These are phyloP conservation scores for Megaleporinus macrocephalus DNA, from an alignment of 2,113 vertebrate genomes.

Conservation along the genomic window DNA sequence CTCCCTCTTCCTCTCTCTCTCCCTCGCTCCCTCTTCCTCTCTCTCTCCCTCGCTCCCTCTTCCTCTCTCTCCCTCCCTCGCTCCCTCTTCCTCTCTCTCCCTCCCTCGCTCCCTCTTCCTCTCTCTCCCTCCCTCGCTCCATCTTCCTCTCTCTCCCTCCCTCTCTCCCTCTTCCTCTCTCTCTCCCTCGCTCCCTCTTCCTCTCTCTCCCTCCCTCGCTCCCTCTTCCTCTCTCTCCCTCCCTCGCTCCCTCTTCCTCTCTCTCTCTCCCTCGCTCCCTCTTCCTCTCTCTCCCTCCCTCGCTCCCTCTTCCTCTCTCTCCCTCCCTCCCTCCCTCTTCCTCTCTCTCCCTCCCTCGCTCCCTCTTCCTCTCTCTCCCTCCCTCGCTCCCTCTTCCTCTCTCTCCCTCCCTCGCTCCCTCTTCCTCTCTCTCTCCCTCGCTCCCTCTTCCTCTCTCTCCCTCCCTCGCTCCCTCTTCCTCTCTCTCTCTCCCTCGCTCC, in stretches of 20 bases:
- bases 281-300: background rate
- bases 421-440: constrained; percentile 46
- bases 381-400: background rate
- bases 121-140: background rate
- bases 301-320: no score
- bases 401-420: background rate
- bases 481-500: background rate
- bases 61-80: no score
- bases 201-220: constrained; percentile 28
- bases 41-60: no score
- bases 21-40: no score
- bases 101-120: background rate
- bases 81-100: no score
- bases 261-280: background rate
- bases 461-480: no score
- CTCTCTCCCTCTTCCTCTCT: background rate
- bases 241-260: background rate
- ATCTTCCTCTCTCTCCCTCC: background rate
- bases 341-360: background rate
- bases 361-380: background rate
- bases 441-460: constrained; percentile 22
- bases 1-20: no score
- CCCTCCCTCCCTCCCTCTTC: background rate
- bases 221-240: background rate
- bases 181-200: background rate